Evolutionary conservation across 2,113 vertebrate species (phyloP).

Genomic region (Gambusia affinis): DNA sequence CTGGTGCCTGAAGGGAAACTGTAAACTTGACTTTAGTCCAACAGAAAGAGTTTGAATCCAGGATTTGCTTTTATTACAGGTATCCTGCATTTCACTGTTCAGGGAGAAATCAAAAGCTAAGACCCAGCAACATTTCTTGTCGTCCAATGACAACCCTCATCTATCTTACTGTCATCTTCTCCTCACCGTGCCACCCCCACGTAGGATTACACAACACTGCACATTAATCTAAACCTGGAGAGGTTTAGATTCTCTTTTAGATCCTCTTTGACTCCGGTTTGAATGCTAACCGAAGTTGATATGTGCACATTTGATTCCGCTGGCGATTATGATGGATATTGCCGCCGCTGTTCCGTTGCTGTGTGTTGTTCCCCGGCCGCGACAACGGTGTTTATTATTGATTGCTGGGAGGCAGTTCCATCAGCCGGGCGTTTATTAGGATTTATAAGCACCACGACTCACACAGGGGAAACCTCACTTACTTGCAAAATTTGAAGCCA

Average conservation of each 20-base stretch:
- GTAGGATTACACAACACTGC: neutral
- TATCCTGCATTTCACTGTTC: neutral
- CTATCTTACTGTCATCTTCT: slow-evolving; percentile 29
- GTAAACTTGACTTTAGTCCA: neutral
- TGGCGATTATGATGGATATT: slow-evolving; percentile 9
- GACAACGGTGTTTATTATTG: slow-evolving; percentile 56
- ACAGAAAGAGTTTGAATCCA: slow-evolving; percentile 1
- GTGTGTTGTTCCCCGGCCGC: slow-evolving; percentile 29
- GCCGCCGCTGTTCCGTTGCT: neutral
- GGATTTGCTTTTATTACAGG: slow-evolving; percentile 4
- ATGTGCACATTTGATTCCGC: slow-evolving; percentile 16
- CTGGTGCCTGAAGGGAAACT: neutral
- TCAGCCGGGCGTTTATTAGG: slow-evolving; percentile 43
- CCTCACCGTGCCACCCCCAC: slow-evolving; percentile 20
- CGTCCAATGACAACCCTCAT: slow-evolving; percentile 35
- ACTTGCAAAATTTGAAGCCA: slow-evolving; percentile 27
- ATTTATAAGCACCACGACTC: slow-evolving; percentile 45
- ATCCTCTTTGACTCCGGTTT: slow-evolving; percentile 25
- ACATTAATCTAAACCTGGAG: slow-evolving; percentile 40
- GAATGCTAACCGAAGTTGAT: slow-evolving; percentile 8
- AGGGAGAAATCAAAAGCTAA: slow-evolving; percentile 31
- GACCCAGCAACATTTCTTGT: slow-evolving; percentile 27
- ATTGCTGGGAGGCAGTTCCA: slow-evolving; percentile 50
- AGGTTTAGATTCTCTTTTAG: neutral
- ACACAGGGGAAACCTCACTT: slow-evolving; percentile 22